Base-by-base conservation (phyloP, 2,888 invertebrate genomes). In the Mesorhabditis spiculigera region DNA sequence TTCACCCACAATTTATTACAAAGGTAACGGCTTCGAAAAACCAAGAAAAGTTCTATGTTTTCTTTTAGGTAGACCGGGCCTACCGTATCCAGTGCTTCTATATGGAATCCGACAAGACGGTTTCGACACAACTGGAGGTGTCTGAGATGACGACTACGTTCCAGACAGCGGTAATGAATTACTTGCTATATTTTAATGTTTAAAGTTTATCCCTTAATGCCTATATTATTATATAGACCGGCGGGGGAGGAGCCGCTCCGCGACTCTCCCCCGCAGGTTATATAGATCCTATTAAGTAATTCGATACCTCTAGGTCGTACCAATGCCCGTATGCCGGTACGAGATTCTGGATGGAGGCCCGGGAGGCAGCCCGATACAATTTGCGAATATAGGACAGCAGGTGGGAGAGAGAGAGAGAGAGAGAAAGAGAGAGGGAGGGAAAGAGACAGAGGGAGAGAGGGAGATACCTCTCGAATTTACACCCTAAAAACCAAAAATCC, bases 1-100 rank as follows among this genome's bases (percentile, higher is more conserved):
- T 86, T 82, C 86, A 86, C 66, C 86, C 86, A 1, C 85, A 84
- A 71, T 85, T 85, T 71, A 82, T 85, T 66, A 85, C 85, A 62
- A 85, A 85, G 75, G 80, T 50, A 50, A 50, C 0, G 2, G 58
- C 58, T 3, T 50, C 3, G 1, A 50, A 50, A 13, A n/a, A 50
- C 28, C n/a, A n/a, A n/a, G 6, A 50, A 50, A 50, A 50, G 50
- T n/a, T n/a, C 50, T 50, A 10, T 50, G 6, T n/a, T 50, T 10
- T 13, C 8, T 63, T n/a, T 10, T 28, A 71, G 71, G 73, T 78
- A 28, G 78, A 78, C 62, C 74, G 83, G 10, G 82, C 81, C 65
- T 83, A 83, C 76, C 81, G 81, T 50, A 78, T 83, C 63, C 81
- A 83, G 71, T 83, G 83, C 80, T 83, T 83, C 80, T 83, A 83